Conservation (phyloP, 2,888 invertebrate species). For the Plebejus argus region DNA sequence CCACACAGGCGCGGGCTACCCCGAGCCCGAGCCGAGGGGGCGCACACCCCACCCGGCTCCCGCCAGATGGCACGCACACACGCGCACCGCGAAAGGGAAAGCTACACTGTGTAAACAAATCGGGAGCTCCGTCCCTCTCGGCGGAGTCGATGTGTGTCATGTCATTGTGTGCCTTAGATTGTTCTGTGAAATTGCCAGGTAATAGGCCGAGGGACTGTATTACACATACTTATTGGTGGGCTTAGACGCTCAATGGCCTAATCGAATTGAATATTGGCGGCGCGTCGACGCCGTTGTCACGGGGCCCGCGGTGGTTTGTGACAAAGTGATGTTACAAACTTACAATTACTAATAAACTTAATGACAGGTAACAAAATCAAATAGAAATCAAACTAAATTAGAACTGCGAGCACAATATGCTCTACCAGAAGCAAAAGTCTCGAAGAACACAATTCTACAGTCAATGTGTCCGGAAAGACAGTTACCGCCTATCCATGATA, state of each 20-base stretch:
- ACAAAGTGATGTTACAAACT: neutral
- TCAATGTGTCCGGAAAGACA: neutral
- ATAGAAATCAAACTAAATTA: neutral
- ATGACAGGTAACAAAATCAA: neutral
- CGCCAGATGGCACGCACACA: constrained; percentile 78
- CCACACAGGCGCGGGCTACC: constrained; percentile 66
- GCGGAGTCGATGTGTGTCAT: constrained; percentile 71
- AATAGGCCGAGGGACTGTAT: constrained; percentile 78
- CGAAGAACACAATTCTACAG: neutral
- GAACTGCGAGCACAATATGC: neutral
- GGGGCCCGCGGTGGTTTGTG: neutral
- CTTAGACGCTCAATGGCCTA: constrained; percentile 70
- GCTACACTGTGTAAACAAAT: constrained; percentile 80
- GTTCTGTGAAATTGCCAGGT: constrained; percentile 81
- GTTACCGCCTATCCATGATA: constrained; percentile 5
- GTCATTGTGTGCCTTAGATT: constrained; percentile 76
- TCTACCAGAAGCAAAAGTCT: neutral
- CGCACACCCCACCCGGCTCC: constrained; percentile 61
- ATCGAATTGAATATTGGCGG: constrained; percentile 72
- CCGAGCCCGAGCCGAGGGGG: constrained; percentile 72
- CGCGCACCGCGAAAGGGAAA: constrained; percentile 70
- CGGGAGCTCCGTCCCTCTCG: constrained; percentile 73
- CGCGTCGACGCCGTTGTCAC: constrained; percentile 54
- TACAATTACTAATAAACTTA: neutral
- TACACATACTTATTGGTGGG: constrained; percentile 78